phyloP scores from a whole-genome alignment of 2,113 vertebrate species.

The Vombatus ursinus region DNA sequence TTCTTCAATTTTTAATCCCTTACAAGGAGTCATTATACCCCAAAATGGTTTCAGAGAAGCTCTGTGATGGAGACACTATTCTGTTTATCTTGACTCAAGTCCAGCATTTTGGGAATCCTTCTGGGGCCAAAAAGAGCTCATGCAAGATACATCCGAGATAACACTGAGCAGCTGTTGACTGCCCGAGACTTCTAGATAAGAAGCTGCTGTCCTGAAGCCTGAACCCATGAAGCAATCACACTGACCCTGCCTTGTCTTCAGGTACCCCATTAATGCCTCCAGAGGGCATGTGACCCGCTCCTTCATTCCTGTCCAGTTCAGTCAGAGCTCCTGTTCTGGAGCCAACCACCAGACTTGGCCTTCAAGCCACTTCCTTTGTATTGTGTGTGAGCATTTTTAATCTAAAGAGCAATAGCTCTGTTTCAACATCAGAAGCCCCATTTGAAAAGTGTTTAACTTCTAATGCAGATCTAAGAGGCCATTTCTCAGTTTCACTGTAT shows the following conservation, averaged over 20 bases:
- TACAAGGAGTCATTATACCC: neutral
- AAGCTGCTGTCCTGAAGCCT: neutral
- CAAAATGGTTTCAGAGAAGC: neutral
- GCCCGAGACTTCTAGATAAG: neutral
- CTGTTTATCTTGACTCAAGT: neutral
- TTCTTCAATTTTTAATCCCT: conserved; percentile 46
- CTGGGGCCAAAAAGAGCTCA: conserved; percentile 43
- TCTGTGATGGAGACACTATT: neutral
- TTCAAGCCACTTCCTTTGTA: neutral
- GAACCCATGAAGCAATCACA: neutral
- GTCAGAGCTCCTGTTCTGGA: neutral
- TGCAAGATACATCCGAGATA: conserved; percentile 41
- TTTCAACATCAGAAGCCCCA: conserved; percentile 1
- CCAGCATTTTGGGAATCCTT: conserved; percentile 40
- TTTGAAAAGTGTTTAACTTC: conserved; percentile 77
- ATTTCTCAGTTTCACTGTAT: conserved; percentile 80
- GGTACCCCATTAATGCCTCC: neutral
- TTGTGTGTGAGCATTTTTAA: neutral
- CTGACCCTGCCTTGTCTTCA: neutral
- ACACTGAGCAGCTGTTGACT: neutral
- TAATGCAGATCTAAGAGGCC: conserved; percentile 80
- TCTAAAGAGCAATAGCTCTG: conserved; percentile 20
- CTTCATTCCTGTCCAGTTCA: neutral
- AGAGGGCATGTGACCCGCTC: neutral
- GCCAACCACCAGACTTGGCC: neutral